phyloP scores from a whole-genome alignment of 1,140 invertebrate genomes.

The Tetramorium parvispinum region DNA sequence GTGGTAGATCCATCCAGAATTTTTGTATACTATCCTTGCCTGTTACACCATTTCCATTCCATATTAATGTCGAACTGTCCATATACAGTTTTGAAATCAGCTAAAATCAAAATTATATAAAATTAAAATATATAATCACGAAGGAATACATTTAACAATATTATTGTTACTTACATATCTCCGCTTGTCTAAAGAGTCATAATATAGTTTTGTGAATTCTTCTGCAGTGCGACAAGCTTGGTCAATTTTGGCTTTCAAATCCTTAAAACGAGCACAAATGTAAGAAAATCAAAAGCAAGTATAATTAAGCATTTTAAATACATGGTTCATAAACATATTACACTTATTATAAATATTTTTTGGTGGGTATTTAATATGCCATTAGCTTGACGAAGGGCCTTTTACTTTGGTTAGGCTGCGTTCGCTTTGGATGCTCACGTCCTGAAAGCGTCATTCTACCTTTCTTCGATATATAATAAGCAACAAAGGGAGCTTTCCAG shows the following conservation, averaged over 20 bases:
- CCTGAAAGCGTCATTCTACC: too few species aligned
- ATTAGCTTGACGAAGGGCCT: too few species aligned
- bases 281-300: constrained; percentile 38
- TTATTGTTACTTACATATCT: too few species aligned
- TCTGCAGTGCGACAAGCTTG: constrained; percentile 92
- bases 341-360: too few species aligned
- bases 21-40: constrained; percentile 92
- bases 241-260: constrained; percentile 88
- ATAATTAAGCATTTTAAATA: neutral
- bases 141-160: too few species aligned
- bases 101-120: constrained; percentile 81
- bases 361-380: too few species aligned
- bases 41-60: constrained; percentile 93
- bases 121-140: neutral
- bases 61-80: constrained; percentile 92
- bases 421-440: too few species aligned
- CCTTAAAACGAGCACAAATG: constrained; percentile 75
- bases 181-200: constrained; percentile 92
- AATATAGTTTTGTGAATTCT: constrained; percentile 93
- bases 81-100: constrained; percentile 92
- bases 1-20: constrained; percentile 91
- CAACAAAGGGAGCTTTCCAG: too few species aligned
- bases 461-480: too few species aligned
- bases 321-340: too few species aligned
- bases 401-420: too few species aligned